A percentile compares a stretch with the other conserved stretches of the same genome.
These are phyloP conservation scores for Rhineura floridana DNA, from an alignment of 2,113 vertebrate species.

Conservation along the genomic window DNA sequence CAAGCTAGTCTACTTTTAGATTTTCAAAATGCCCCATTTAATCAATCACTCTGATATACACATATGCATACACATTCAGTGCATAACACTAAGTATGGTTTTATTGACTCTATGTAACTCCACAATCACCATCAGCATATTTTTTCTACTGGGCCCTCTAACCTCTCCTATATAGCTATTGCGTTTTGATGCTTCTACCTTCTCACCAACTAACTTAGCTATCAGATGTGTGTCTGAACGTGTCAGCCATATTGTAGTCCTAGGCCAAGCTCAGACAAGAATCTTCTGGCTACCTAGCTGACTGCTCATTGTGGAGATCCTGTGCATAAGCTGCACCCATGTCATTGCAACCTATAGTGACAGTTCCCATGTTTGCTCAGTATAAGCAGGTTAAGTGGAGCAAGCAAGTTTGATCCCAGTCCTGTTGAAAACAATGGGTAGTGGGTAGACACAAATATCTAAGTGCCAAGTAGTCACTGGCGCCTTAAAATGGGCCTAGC, in stretches of 20 bases:
- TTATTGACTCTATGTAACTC: too few species aligned
- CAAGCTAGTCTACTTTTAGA: background rate
- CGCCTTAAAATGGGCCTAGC: too few species aligned
- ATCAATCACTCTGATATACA: background rate
- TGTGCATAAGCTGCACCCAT: background rate
- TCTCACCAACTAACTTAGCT: background rate
- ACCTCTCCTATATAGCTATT: background rate
- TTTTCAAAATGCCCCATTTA: background rate
- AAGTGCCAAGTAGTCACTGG: background rate
- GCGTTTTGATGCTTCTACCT: background rate
- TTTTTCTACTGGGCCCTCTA: background rate
- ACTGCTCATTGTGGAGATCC: background rate
- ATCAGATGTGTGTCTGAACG: background rate
- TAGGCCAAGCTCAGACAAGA: background rate
- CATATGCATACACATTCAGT: background rate
- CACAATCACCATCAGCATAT: background rate
- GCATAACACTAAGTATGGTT: too few species aligned
- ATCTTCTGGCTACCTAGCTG: background rate
- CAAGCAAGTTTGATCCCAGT: background rate
- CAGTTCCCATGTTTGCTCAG: background rate
- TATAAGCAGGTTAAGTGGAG: background rate
- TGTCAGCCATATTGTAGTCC: background rate
- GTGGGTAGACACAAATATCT: background rate
- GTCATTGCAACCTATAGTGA: background rate
- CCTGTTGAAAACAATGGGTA: background rate